phyloP scores from a whole-genome alignment of 1,140 invertebrate species.

The Drosophila ambigua region DNA sequence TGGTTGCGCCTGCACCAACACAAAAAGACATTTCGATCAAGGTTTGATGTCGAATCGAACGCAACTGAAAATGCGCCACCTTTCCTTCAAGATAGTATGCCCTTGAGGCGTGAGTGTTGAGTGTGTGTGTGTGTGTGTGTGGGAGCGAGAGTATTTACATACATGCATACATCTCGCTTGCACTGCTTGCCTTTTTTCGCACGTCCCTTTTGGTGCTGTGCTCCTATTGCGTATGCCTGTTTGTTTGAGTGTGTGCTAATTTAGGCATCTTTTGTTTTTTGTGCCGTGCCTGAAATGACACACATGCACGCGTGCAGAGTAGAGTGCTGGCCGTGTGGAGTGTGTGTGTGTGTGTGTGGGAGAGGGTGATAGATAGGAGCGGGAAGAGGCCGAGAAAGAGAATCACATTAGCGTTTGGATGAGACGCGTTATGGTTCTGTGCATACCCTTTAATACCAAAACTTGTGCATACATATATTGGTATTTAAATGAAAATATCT shows the following conservation, averaged over 20 bases:
- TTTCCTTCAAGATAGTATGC: too few species aligned
- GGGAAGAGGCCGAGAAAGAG: background rate
- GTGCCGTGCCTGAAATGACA: constrained; percentile 50
- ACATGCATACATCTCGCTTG: background rate
- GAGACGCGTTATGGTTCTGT: background rate
- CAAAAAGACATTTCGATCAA: too few species aligned
- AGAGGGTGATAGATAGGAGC: constrained; percentile 20
- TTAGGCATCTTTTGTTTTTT: constrained; percentile 70
- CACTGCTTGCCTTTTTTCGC: constrained; percentile 48
- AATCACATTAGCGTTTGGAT: background rate
- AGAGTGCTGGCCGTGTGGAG: background rate
- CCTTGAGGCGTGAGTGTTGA: too few species aligned
- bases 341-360: constrained; percentile 9
- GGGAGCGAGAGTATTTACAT: background rate
- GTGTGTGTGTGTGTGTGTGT: too few species aligned
- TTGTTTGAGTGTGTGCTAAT: constrained; percentile 60
- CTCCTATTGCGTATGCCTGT: constrained; percentile 7
- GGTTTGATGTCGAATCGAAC: too few species aligned
- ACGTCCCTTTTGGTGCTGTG: constrained; percentile 29
- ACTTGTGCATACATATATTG: too few species aligned
- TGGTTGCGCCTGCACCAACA: too few species aligned
- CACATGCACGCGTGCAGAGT: constrained; percentile 28
- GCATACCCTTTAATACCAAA: background rate
- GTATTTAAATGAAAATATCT: too few species aligned
- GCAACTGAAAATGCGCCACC: too few species aligned